Percentiles rank a stretch among this genome's conserved stretches.
These are phyloP conservation scores for Sinotaia quadrata DNA, from an alignment of 2,888 invertebrate species.

Conservation along the genomic window DNA sequence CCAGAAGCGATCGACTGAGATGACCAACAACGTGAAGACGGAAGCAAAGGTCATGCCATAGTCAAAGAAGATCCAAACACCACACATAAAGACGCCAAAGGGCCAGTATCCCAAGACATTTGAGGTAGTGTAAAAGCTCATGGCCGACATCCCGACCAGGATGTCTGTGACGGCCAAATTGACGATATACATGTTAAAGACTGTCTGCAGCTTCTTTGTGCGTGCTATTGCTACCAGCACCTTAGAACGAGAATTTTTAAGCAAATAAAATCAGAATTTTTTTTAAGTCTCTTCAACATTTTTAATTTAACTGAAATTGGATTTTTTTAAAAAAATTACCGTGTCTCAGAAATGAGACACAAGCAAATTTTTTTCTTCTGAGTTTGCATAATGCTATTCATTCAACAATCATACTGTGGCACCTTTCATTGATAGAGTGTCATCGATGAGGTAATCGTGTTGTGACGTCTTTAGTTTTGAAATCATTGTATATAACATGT, in stretches of 20 bases:
- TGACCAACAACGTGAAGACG: conserved; percentile 68
- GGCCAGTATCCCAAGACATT: conserved; percentile 67
- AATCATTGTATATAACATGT: no score
- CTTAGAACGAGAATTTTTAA: conserved; percentile 35
- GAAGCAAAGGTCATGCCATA: conserved; percentile 71
- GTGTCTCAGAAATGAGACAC: no score
- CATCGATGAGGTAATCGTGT: no score
- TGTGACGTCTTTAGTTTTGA: no score
- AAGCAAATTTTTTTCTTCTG: no score
- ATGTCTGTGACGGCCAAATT: conserved; percentile 64
- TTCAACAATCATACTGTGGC: no score
- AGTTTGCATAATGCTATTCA: no score
- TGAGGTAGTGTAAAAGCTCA: conserved; percentile 20
- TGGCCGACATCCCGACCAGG: conserved; percentile 55
- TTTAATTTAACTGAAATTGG: no score
- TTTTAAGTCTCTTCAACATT: background rate
- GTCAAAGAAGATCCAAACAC: conserved; percentile 70
- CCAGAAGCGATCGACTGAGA: conserved; percentile 65
- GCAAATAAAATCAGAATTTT: background rate
- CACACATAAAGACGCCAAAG: conserved; percentile 66
- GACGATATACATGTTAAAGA: conserved; percentile 65
- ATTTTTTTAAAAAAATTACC: no score
- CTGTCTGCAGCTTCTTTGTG: conserved; percentile 65
- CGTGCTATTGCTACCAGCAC: conserved; percentile 63
- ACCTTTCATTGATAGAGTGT: no score